Conservation (phyloP, 1,140 invertebrate species). For the Thaumatotibia leucotreta region DNA sequence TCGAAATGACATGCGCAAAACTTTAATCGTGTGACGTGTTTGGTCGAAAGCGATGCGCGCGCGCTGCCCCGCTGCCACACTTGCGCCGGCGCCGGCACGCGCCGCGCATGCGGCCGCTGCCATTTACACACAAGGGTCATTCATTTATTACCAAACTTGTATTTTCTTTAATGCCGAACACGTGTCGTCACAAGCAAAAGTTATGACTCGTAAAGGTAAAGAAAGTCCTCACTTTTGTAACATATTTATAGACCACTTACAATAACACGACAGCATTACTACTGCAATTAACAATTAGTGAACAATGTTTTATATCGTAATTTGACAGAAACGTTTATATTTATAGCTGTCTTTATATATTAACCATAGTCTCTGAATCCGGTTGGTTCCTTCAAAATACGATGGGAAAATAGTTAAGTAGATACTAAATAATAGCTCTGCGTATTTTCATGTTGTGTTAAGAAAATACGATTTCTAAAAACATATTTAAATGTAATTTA, state of each 20-base stretch:
- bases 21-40: background rate
- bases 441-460: background rate
- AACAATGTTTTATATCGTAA: too few relatives aligned
- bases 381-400: too few relatives aligned
- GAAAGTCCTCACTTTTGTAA: background rate
- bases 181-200: background rate
- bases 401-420: background rate
- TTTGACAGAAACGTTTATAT: too few relatives aligned
- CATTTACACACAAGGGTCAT: background rate
- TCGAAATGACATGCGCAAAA: background rate
- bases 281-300: too few relatives aligned
- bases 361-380: too few relatives aligned
- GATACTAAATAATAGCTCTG: background rate
- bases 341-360: too few relatives aligned
- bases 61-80: constrained; percentile 1
- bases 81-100: background rate
- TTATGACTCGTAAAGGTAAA: background rate
- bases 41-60: constrained; percentile 3
- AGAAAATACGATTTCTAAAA: constrained; percentile 18
- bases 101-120: background rate
- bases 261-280: too few relatives aligned
- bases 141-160: background rate
- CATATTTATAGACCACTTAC: too few relatives aligned
- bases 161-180: background rate
- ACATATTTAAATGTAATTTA: constrained; percentile 31